Base-by-base conservation (phyloP, 2,797 vertebrate genomes). In the Emydoidea blandingii region DNA sequence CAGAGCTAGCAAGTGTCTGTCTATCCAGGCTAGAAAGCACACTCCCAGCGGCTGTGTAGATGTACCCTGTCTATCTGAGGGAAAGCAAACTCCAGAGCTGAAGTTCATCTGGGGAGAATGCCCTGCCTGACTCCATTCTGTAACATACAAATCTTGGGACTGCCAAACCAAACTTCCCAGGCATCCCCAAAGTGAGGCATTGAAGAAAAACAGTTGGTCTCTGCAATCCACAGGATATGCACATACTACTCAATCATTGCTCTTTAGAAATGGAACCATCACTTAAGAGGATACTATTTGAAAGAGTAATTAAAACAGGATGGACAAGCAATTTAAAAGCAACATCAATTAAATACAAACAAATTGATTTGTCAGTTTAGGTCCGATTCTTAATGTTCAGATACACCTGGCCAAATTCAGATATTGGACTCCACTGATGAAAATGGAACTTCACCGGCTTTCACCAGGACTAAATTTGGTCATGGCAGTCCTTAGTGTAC, bases 221-320 rank as follows among this genome's bases (percentile, higher is more conserved):
- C 27, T 81, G 1, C 2, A 8, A 0, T 14, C n/a, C 57, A 62
- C 27, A 12, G n/a, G 1, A 6, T 76, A 50, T 18, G 10, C 1
- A 0, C 19, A 7, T 34, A 53, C 2, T 1, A 5, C 21, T 47
- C 25, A 81, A 72, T 2, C 44, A n/a, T 52, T 88, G 0, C 7
- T 87, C 52, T 50, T 90, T 27, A 8, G 12, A 62, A 0, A 0
- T 6, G 14, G 41, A 68, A 93, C 19, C 23, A 3, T 2, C 10
- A 1, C 31, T 74, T 52, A 76, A 41, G 49, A 87, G n/a, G 72
- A 93, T 96, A 11, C 12, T 87, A 5, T 41, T 52, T 34, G 52
- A 57, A 68, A 88, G n/a, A 85, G 79, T 23, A 37, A 41, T 65
- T 65, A 65, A n/a, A 65, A n/a, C 34, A 65, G 7, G 5, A 1